Conservation (phyloP, 2,888 invertebrate species). For the Fragum fragum region DNA sequence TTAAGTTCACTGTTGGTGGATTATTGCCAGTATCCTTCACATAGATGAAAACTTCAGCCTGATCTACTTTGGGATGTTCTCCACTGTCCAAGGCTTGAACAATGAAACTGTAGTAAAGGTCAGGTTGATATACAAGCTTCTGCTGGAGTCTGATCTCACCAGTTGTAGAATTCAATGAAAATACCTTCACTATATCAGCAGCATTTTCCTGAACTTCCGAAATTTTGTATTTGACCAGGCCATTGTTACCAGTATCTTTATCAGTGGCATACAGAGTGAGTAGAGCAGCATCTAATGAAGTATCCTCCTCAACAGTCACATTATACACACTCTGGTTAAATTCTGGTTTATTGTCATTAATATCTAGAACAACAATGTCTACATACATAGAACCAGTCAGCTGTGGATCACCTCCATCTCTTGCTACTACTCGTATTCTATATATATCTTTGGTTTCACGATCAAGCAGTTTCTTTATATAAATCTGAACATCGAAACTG, state of each 20-base stretch:
- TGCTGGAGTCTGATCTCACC: conserved; percentile 50
- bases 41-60: conserved; percentile 65
- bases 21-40: conserved; percentile 71
- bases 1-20: conserved; percentile 63
- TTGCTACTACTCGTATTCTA: conserved; percentile 55
- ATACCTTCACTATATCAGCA: conserved; percentile 39
- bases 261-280: conserved; percentile 92
- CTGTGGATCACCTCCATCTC: conserved; percentile 63
- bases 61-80: conserved; percentile 57
- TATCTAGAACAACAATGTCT: conserved; percentile 58
- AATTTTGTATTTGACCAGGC: conserved; percentile 66
- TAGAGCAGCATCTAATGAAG: conserved; percentile 37
- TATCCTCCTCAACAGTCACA: conserved; percentile 59
- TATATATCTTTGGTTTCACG: conserved; percentile 63
- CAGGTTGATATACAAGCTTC: conserved; percentile 45
- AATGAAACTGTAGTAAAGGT: conserved; percentile 63
- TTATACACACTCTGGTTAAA: conserved; percentile 52
- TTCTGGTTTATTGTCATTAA: conserved; percentile 65
- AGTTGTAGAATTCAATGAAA: conserved; percentile 43
- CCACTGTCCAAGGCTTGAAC: conserved; percentile 71
- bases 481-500: conserved; percentile 50
- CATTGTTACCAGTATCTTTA: conserved; percentile 93
- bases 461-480: conserved; percentile 59
- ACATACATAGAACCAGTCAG: conserved; percentile 51
- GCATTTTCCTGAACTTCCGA: conserved; percentile 43